Conservation (phyloP, 2,113 vertebrate genomes). For the Narcine bancroftii region DNA sequence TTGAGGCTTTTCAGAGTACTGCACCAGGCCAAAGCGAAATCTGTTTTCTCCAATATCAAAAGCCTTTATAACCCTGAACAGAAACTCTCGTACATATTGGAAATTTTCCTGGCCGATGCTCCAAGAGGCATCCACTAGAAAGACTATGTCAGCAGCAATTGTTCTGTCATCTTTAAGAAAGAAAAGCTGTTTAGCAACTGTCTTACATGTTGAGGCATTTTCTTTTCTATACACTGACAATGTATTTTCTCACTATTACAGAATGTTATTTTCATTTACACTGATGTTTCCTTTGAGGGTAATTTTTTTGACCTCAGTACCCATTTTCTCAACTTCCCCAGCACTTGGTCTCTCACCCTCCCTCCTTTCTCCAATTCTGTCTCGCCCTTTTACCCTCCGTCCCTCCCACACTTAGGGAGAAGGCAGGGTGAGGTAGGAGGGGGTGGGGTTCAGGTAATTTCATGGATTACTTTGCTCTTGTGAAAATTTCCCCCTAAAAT, state of each 20-base stretch:
- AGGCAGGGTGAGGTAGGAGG: neutral
- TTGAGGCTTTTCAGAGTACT: slow-evolving; percentile 67
- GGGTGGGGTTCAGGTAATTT: neutral
- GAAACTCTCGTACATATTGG: slow-evolving; percentile 72
- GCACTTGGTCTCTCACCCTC: neutral
- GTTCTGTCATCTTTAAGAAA: slow-evolving; percentile 74
- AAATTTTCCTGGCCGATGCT: slow-evolving; percentile 75
- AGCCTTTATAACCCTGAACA: slow-evolving; percentile 67
- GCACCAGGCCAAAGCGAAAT: slow-evolving; percentile 76
- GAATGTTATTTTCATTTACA: neutral
- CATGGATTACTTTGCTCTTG: neutral
- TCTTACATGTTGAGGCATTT: slow-evolving; percentile 39
- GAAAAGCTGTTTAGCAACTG: slow-evolving; percentile 65
- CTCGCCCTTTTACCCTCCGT: neutral
- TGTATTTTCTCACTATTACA: neutral
- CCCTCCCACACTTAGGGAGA: neutral
- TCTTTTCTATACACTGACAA: neutral
- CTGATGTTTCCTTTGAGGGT: neutral
- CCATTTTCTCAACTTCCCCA: neutral
- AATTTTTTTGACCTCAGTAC: neutral
- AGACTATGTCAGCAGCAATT: slow-evolving; percentile 77
- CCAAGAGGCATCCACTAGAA: slow-evolving; percentile 88
- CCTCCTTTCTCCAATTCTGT: neutral
- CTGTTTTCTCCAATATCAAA: slow-evolving; percentile 66
- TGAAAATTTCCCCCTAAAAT: neutral